Base-by-base conservation (phyloP, 1,140 invertebrate species). In the Leptinotarsa defecta region DNA sequence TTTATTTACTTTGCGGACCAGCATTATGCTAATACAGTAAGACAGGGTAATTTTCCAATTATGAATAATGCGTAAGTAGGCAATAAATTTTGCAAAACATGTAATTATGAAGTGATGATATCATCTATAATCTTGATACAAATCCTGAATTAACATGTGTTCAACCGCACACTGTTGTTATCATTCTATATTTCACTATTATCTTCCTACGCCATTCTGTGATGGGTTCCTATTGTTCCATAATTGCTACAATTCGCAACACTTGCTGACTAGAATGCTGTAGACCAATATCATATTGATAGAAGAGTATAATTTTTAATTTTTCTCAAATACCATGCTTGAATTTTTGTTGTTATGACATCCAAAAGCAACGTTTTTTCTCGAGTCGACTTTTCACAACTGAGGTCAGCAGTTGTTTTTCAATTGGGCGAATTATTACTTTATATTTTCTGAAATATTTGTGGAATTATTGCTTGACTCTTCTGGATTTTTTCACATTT, bases 31-130 rank as follows among this genome's bases (percentile, higher is more conserved):
- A 67, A 67, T 34, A 17, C 20, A n/a, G 27, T 67, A 15, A 20
- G 20, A 67, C 27, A 17, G 11, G 64, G 20, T 24, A 67, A 67
- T 67, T 67, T 24, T 67, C n/a, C 64, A 57, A 57, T 57, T 57
- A 57, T 57, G 64, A 5, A 67, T 34, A 34, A 67, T 34, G 27
- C 15, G 27, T 67, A 22, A 67, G 64, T 24, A 67, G 64, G 17
- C 17, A 67, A 67, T 67, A 67, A 67, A 67, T 67, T 67, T 67
- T 34, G 20, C 22, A 67, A 67, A 67, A 67, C 64, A 6, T 67
- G 64, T 24, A 67, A 67, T 67, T 2, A 67, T 22, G 20, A 67
- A 67, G 64, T 67, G 64, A 24, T 67, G 64, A 67, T 67, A 24
- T 67, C 64, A 67, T 67, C 64, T 67, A 20, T 63, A 19, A 19